phyloP scores from a whole-genome alignment of 2,113 vertebrate genomes.

The Tetrax tetrax region DNA sequence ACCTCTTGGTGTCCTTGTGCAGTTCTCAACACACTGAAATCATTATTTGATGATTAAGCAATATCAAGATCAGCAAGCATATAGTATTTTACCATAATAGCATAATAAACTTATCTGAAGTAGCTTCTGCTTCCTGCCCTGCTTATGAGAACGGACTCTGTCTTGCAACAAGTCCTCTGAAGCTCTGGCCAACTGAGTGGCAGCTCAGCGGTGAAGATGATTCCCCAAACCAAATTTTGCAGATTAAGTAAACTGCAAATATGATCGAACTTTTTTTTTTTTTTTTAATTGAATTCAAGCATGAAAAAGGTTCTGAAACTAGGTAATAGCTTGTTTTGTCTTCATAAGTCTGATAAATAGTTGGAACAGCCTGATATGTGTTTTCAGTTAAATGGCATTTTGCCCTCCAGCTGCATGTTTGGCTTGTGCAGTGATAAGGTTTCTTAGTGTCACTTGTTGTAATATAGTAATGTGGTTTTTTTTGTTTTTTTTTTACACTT shows the following conservation, averaged over 20 bases:
- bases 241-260: neutral
- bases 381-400: neutral
- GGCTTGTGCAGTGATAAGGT: neutral
- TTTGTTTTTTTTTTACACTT: neutral
- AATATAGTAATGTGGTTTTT: rapidly evolving
- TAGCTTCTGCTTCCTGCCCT: neutral
- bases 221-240: neutral
- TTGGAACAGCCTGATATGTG: neutral
- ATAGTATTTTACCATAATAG: neutral
- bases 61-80: neutral
- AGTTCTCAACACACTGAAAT: neutral
- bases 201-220: neutral
- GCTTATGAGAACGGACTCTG: neutral
- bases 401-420: neutral
- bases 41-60: neutral
- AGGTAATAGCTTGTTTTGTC: neutral
- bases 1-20: neutral
- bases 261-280: neutral
- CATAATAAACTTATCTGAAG: neutral
- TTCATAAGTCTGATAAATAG: neutral
- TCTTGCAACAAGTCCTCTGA: neutral
- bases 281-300: neutral
- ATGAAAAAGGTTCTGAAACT: neutral
- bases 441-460: neutral
- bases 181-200: neutral